phyloP scores from a whole-genome alignment of 35 echinoderm and acorn worm genomes.

The Ophiothrix spiculata region DNA sequence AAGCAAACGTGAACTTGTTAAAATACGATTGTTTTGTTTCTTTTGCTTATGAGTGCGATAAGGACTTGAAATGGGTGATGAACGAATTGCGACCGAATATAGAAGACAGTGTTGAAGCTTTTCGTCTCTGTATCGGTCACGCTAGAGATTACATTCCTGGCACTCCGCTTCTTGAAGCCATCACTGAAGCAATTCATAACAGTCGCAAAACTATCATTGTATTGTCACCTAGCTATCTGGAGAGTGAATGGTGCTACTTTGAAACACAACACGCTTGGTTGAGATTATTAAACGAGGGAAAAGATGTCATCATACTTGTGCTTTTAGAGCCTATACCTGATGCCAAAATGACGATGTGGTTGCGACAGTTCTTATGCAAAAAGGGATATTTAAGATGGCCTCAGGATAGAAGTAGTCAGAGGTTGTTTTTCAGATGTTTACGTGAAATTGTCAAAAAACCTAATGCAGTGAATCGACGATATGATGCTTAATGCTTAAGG shows the following conservation, averaged over 20 bases:
- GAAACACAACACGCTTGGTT: neutral
- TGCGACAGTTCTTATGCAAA: neutral
- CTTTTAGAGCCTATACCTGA: neutral
- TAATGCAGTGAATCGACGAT: neutral
- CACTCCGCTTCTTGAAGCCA: neutral
- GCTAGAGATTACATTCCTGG: neutral
- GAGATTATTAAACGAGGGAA: neutral
- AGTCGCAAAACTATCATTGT: neutral
- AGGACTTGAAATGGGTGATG: neutral
- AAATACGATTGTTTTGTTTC: neutral
- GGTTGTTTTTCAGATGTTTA: neutral
- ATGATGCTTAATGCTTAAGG: neutral
- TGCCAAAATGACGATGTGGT: neutral
- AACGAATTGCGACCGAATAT: neutral
- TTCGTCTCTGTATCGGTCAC: neutral
- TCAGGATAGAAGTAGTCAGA: neutral
- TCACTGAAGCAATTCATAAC: neutral
- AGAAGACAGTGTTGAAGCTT: neutral
- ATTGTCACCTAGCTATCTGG: neutral
- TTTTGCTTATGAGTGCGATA: neutral
- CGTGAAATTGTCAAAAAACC: neutral
- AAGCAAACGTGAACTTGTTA: neutral
- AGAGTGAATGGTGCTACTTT: slow-evolving; percentile 4
- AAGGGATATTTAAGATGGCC: neutral
- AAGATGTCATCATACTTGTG: neutral